Conservation (phyloP, 2,888 invertebrate species). For the Luffia ferchaultella region DNA sequence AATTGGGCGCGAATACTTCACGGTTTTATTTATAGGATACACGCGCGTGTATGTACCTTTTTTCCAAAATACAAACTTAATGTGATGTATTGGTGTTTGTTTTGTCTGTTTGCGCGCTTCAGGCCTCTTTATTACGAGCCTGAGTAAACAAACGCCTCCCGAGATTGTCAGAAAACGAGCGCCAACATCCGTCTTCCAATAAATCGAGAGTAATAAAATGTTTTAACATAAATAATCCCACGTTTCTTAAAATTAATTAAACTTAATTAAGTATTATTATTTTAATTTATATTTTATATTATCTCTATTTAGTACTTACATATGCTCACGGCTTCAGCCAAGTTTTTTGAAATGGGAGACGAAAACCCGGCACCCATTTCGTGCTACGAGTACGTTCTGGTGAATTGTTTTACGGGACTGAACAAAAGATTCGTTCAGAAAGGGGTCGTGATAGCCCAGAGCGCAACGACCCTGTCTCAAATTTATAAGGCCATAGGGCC, state of each 20-base stretch:
- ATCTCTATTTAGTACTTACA: too few relatives aligned
- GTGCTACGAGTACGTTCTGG: too few relatives aligned
- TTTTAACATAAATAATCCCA: background rate
- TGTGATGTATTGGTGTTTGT: constrained; percentile 40
- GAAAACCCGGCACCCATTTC: too few relatives aligned
- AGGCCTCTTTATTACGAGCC: constrained; percentile 30
- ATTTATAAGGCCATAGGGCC: too few relatives aligned
- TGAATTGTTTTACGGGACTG: too few relatives aligned
- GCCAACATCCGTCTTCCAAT: constrained; percentile 15
- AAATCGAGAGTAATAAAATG: background rate
- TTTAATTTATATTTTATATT: too few relatives aligned
- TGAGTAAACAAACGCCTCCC: constrained; percentile 27
- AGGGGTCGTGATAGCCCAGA: too few relatives aligned
- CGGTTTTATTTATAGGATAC: constrained; percentile 44
- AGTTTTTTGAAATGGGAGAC: too few relatives aligned
- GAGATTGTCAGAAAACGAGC: constrained; percentile 26
- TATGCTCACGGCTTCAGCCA: too few relatives aligned
- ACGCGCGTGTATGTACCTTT: constrained; percentile 31
- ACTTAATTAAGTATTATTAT: too few relatives aligned
- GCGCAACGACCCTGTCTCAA: too few relatives aligned
- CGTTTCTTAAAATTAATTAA: background rate
- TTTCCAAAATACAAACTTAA: constrained; percentile 34
- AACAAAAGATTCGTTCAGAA: too few relatives aligned
- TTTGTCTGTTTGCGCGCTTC: constrained; percentile 23
- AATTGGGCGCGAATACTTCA: constrained; percentile 46